Evolutionary conservation across 1,140 invertebrate genomes (phyloP), one percentile per base, ranked within the genome.

Genomic region (Armadillidium nasatum): DNA sequence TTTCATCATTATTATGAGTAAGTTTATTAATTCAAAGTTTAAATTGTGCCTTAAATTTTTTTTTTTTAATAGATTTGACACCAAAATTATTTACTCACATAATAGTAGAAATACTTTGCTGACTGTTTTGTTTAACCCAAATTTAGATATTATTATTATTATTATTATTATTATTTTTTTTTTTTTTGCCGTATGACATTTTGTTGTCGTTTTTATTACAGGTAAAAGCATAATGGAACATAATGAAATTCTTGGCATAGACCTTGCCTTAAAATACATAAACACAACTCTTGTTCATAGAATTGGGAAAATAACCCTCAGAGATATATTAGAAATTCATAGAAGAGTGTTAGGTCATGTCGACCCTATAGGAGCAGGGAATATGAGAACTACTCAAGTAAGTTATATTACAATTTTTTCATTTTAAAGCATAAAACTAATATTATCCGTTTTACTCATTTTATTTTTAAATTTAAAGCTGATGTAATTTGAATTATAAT

Each of bases 251-350:
- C 85, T 96, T 43, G 94, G 94, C 73, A 85, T 99, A 83, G 96
- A 99, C 86, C 89, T 94, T 43, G 97, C 97, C 3, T 91, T 99
- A 88, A 94, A 95, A 82, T 99, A 93, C 84, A 91, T 99, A 11
- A 99, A 99, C 85, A 90, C 90, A n/a, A 94, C 92, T 76, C 87
- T 97, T 67, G 87, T 96, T 15, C 82, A 84, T 72, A 22, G 89
- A 82, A 86, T 92, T 67, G 88, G 92, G 50, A 86, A 86, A 74
- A 91, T 96, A 19, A 89, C 88, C 6, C 85, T 96, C 60, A 89
- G 92, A 73, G 94, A 98, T 83, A 94, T 99, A 75, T 85, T 98
- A 44, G 92, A 96, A 83, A 95, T 99, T 82, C 97, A 99, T 85
- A 89, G 90, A 74, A 88, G 95, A 81, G 94, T 99, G 0, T 84